Conservation (phyloP, 2,888 invertebrate genomes). For the Drosophila eohydei region DNA sequence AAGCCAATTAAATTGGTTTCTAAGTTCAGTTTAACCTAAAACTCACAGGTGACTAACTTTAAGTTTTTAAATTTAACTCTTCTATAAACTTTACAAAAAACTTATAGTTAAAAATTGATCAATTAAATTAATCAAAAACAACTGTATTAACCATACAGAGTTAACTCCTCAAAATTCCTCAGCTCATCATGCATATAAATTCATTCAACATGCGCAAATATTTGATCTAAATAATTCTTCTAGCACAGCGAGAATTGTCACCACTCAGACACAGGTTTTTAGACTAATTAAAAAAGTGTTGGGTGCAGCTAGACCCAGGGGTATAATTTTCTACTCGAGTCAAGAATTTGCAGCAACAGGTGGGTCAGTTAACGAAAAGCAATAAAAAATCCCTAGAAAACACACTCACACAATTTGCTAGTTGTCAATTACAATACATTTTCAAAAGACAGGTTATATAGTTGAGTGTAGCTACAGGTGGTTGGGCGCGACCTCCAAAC, state of each 20-base stretch:
- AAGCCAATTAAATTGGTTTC: not conserved
- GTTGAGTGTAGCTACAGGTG: slow-evolving; percentile 28
- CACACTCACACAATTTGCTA: not conserved
- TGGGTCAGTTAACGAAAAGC: not conserved
- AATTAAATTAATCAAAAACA: not conserved
- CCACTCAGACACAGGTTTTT: not conserved
- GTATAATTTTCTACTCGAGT: not conserved
- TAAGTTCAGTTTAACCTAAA: not conserved
- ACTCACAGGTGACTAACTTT: too few species aligned
- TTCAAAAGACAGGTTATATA: slow-evolving; percentile 9
- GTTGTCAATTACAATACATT: slow-evolving; percentile 2
- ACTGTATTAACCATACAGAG: not conserved
- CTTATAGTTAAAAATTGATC: too few species aligned
- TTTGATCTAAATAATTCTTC: not conserved
- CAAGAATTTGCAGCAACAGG: slow-evolving; percentile 11
- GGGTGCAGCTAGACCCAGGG: slow-evolving; percentile 8
- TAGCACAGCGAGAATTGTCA: not conserved
- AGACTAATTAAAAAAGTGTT: slow-evolving; percentile 17
- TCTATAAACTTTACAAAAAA: too few species aligned
- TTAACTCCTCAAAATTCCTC: not conserved
- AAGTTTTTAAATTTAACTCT: too few species aligned
- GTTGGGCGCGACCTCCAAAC: slow-evolving; percentile 6
- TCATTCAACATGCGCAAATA: not conserved
- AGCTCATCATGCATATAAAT: not conserved
- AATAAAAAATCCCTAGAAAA: not conserved